Conservation (phyloP, 2,113 vertebrate species). For the Urocolius indicus region DNA sequence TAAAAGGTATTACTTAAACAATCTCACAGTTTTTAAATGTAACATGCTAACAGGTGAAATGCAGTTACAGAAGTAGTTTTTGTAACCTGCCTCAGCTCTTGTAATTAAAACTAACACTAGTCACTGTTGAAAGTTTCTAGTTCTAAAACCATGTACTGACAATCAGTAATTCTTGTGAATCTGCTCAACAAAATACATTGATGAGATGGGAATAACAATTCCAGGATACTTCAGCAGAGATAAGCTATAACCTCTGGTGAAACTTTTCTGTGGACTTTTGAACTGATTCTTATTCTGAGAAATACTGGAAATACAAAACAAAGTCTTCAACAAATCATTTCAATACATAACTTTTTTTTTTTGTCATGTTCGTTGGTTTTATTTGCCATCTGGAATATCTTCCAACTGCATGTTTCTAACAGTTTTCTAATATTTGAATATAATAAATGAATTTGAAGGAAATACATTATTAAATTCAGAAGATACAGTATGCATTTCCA, state of each 20-base stretch:
- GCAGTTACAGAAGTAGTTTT: background rate
- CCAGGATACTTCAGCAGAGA: background rate
- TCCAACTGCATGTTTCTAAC: background rate
- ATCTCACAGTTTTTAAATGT: background rate
- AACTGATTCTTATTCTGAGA: background rate
- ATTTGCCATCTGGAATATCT: background rate
- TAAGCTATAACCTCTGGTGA: background rate
- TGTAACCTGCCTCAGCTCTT: background rate
- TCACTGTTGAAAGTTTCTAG: background rate
- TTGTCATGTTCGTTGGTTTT: background rate
- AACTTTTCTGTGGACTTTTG: background rate
- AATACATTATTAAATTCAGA: background rate
- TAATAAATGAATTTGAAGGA: background rate
- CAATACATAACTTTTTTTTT: background rate
- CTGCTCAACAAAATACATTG: background rate
- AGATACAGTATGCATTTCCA: background rate
- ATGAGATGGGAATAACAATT: background rate
- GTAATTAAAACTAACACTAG: background rate
- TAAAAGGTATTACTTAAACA: background rate
- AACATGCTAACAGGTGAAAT: background rate
- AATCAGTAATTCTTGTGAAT: background rate
- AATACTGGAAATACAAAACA: background rate
- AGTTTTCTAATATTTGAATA: background rate
- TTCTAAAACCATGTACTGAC: background rate
- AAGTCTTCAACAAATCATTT: background rate